A percentile compares a stretch with the other conserved stretches of the same genome.
phyloP scores from a whole-genome alignment of 1,140 invertebrate species.

The Zaprionus kolodkinae region DNA sequence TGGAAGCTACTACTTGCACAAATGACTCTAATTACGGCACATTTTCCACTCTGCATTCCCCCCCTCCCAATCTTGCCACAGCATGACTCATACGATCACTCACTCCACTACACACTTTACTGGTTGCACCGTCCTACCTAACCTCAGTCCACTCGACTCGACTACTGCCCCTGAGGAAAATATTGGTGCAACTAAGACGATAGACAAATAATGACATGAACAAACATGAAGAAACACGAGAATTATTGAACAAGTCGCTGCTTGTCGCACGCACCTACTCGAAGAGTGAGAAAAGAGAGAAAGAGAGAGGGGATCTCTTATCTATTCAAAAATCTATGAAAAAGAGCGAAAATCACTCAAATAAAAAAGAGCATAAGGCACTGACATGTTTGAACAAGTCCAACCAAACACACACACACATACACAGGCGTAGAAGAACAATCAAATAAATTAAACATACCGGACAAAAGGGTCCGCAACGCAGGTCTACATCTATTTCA shows the following conservation, averaged over 20 bases:
- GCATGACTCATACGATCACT: conserved; percentile 59
- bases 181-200: conserved; percentile 78
- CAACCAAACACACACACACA: conserved; percentile 39
- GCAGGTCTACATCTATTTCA: conserved; percentile 59
- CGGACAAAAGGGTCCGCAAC: conserved; percentile 53
- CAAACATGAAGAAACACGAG: conserved; percentile 53
- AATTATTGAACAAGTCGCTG: conserved; percentile 49
- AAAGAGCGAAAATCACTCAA: conserved; percentile 78
- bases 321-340: conserved; percentile 69
- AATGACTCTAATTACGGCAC: conserved; percentile 63
- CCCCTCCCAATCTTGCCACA: conserved; percentile 3
- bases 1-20: conserved; percentile 40
- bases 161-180: conserved; percentile 72
- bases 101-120: conserved; percentile 6
- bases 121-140: conserved; percentile 3
- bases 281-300: neutral
- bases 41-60: conserved; percentile 47
- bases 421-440: conserved; percentile 55
- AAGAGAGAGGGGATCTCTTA: conserved; percentile 34
- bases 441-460: conserved; percentile 81
- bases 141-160: conserved; percentile 38
- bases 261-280: conserved; percentile 31
- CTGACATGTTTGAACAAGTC: conserved; percentile 74
- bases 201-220: conserved; percentile 76
- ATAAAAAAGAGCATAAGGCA: conserved; percentile 57